A percentile compares a stretch with the other conserved stretches of the same genome.
Conservation (phyloP, 1,140 invertebrate species). For the Achroia grisella region DNA sequence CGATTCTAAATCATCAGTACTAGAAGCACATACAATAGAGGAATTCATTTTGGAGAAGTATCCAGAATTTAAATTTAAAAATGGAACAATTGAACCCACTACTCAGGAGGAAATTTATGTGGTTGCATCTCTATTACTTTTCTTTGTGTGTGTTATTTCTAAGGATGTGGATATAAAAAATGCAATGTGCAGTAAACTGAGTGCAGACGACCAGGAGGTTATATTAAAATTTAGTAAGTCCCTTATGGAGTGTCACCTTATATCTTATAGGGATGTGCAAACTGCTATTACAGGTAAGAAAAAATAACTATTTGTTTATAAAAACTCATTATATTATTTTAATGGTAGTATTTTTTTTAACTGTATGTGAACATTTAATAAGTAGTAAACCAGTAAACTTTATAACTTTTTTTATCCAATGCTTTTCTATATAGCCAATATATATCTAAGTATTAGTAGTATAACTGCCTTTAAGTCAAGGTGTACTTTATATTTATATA, state of each 20-base stretch:
- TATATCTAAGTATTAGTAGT: too few species aligned
- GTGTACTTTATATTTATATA: too few species aligned
- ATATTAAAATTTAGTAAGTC: constrained; percentile 59
- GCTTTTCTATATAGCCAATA: too few species aligned
- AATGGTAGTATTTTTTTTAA: too few species aligned
- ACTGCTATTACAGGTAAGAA: constrained; percentile 50
- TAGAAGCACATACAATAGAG: constrained; percentile 45
- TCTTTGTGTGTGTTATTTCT: constrained; percentile 61
- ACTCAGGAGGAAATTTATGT: constrained; percentile 43
- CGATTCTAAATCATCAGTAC: constrained; percentile 53
- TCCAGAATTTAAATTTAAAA: constrained; percentile 54
- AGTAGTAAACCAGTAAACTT: too few species aligned
- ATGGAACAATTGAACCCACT: constrained; percentile 35
- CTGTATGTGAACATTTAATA: too few species aligned
- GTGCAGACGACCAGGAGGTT: constrained; percentile 47
- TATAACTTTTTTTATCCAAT: too few species aligned
- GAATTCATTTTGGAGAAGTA: constrained; percentile 59
- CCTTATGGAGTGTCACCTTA: constrained; percentile 44
- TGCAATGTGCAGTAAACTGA: constrained; percentile 58
- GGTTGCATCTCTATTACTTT: constrained; percentile 50
- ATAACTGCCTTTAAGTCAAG: too few species aligned
- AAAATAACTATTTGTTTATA: too few species aligned
- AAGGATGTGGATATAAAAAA: constrained; percentile 59
- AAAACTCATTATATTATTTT: too few species aligned
- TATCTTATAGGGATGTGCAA: constrained; percentile 41